Evolutionary conservation across 2,888 invertebrate genomes (phyloP).

Genomic region (Plebejus anna): DNA sequence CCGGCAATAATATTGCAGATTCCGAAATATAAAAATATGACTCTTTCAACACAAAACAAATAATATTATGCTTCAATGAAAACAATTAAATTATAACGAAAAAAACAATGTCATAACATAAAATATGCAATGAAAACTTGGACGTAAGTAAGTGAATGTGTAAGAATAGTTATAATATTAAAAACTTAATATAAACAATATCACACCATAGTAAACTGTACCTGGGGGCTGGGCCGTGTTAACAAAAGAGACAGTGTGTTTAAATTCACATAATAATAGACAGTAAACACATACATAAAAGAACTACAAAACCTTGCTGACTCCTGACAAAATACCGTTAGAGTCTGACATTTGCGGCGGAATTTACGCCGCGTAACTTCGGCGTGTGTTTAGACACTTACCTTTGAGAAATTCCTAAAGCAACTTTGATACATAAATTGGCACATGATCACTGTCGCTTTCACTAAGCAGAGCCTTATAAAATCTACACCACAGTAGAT

Average conservation of each 20-base stretch:
- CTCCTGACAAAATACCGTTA: background rate
- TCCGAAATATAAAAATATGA: slow-evolving; percentile 62
- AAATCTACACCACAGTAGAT: slow-evolving; percentile 39
- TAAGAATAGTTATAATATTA: slow-evolving; percentile 64
- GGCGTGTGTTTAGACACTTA: background rate
- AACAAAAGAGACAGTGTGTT: background rate
- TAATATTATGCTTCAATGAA: slow-evolving; percentile 68
- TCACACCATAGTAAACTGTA: slow-evolving; percentile 73
- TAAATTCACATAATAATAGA: background rate
- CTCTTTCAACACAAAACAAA: slow-evolving; percentile 56
- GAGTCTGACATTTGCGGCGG: too few species aligned
- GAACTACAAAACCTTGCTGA: background rate
- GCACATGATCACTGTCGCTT: slow-evolving; percentile 8
- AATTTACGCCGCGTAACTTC: too few species aligned
- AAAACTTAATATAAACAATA: slow-evolving; percentile 54
- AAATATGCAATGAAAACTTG: slow-evolving; percentile 78
- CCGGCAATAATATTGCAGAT: slow-evolving; percentile 70
- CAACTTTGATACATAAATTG: slow-evolving; percentile 2
- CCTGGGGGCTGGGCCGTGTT: slow-evolving; percentile 42
- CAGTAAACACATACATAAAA: background rate
- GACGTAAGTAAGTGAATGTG: slow-evolving; percentile 74
- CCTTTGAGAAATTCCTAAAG: background rate
- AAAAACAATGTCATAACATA: slow-evolving; percentile 75
- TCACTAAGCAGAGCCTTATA: background rate
- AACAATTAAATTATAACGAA: slow-evolving; percentile 74